These are phyloP conservation scores for Phalloptychus januarius DNA, from an alignment of 2,797 vertebrate species.

Conservation along the genomic window DNA sequence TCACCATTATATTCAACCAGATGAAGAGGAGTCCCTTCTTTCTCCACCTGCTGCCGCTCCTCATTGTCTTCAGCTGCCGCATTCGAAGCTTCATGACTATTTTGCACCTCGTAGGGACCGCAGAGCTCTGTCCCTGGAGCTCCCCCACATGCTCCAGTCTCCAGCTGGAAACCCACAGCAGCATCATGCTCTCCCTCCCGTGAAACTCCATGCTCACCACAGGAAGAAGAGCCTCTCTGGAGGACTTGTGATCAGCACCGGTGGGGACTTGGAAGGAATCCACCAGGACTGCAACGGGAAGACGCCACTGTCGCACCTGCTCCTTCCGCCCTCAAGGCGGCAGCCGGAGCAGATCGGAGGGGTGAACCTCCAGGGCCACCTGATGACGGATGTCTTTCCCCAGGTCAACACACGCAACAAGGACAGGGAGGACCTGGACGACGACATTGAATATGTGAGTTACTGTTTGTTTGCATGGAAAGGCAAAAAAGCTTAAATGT, in stretches of 20 bases:
- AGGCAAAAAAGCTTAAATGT: not conserved
- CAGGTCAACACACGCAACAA: conserved; percentile 90
- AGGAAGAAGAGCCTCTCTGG: conserved; percentile 82
- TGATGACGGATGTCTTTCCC: conserved; percentile 91
- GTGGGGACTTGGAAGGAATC: conserved; percentile 57
- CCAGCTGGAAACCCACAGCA: conserved; percentile 64
- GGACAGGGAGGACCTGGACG: conserved; percentile 89
- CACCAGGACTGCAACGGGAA: conserved; percentile 94
- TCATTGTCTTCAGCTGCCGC: conserved; percentile 60
- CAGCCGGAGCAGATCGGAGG: conserved; percentile 41
- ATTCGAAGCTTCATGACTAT: conserved; percentile 65
- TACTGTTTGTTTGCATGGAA: not conserved
- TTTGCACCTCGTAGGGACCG: conserved; percentile 83
- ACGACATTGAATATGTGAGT: conserved; percentile 96
- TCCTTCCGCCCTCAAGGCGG: conserved; percentile 53
- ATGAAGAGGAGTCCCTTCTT: conserved; percentile 92
- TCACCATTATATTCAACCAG: conserved; percentile 67
- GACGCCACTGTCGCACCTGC: conserved; percentile 82
- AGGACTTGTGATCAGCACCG: conserved; percentile 43
- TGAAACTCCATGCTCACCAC: conserved; percentile 63
- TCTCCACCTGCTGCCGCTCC: conserved; percentile 66
- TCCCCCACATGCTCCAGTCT: conserved; percentile 83
- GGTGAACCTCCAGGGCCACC: conserved; percentile 55
- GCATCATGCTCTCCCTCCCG: conserved; percentile 58
- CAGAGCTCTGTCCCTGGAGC: conserved; percentile 91